A percentile compares a stretch with the other conserved stretches of the same genome.
These are phyloP conservation scores for Trididemnum nubilum DNA, from an alignment of 23 tunicate species.

Conservation along the genomic window DNA sequence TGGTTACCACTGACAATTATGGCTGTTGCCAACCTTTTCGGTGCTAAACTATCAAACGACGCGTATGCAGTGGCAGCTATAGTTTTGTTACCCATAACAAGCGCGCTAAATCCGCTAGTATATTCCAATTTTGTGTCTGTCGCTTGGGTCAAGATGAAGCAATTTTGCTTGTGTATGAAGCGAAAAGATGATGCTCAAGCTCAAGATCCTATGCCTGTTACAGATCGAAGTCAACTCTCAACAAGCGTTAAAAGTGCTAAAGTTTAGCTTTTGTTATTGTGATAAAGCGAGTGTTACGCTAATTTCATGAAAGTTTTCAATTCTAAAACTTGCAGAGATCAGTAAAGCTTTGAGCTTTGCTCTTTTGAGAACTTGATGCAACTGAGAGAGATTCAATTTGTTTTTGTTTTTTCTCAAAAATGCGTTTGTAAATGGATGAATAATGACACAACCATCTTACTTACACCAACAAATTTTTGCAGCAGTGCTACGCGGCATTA, in stretches of 20 bases:
- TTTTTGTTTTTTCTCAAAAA: too few relatives aligned
- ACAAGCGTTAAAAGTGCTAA: slow-evolving; percentile 11
- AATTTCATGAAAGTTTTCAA: too few relatives aligned
- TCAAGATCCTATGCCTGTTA: slow-evolving; percentile 7
- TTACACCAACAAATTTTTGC: too few relatives aligned
- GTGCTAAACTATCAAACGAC: slow-evolving; percentile 9
- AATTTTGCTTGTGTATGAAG: background rate
- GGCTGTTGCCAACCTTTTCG: slow-evolving; percentile 18
- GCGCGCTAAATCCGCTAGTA: slow-evolving; percentile 36
- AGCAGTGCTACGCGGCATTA: too few relatives aligned
- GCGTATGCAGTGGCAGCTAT: slow-evolving; percentile 42
- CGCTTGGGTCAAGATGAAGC: slow-evolving; percentile 11
- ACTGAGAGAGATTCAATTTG: too few relatives aligned
- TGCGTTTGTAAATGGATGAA: too few relatives aligned
- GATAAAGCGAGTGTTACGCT: too few relatives aligned
- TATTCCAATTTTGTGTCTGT: slow-evolving; percentile 30
- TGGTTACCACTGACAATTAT: slow-evolving; percentile 39
- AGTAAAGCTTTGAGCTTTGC: too few relatives aligned
- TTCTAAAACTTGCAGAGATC: too few relatives aligned
- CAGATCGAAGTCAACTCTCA: slow-evolving; percentile 11
- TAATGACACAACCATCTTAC: too few relatives aligned
- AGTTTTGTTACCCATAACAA: slow-evolving; percentile 36
- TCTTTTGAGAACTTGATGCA: too few relatives aligned
- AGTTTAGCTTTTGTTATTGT: too few relatives aligned
- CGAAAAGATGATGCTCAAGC: background rate